phyloP scores from a whole-genome alignment of 2,113 vertebrate genomes.

The Syrrhaptes paradoxus region DNA sequence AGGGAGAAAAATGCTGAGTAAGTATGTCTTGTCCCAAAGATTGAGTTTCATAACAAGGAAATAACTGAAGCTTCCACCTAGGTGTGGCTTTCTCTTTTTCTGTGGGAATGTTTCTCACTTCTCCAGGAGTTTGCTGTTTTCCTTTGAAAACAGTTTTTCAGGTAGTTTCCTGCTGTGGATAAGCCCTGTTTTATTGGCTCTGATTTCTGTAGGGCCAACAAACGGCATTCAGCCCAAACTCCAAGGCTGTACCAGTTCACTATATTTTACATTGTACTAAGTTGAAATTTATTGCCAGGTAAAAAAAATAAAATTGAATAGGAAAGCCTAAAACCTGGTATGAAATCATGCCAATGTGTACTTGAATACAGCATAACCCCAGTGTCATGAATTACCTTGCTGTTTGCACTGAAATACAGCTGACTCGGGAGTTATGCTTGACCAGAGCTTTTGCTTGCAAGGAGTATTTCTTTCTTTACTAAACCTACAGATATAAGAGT shows the following conservation, averaged over 20 bases:
- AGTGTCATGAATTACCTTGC: background rate
- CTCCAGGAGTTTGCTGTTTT: background rate
- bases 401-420: background rate
- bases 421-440: background rate
- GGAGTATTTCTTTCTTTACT: background rate
- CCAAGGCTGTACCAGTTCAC: background rate
- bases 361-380: background rate
- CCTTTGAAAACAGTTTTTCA: background rate
- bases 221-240: background rate
- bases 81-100: constrained; percentile 15
- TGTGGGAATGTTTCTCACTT: background rate
- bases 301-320: background rate
- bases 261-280: background rate
- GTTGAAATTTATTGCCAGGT: background rate
- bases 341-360: background rate
- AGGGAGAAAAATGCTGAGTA: background rate
- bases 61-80: background rate
- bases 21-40: background rate
- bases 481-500: background rate
- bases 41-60: background rate
- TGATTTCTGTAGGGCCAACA: background rate
- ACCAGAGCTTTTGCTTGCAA: background rate
- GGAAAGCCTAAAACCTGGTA: background rate
- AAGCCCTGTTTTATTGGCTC: background rate
- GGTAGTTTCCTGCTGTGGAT: background rate